Evolutionary conservation across 2,888 invertebrate species (phyloP).

Genomic region (Lithophane socia): DNA sequence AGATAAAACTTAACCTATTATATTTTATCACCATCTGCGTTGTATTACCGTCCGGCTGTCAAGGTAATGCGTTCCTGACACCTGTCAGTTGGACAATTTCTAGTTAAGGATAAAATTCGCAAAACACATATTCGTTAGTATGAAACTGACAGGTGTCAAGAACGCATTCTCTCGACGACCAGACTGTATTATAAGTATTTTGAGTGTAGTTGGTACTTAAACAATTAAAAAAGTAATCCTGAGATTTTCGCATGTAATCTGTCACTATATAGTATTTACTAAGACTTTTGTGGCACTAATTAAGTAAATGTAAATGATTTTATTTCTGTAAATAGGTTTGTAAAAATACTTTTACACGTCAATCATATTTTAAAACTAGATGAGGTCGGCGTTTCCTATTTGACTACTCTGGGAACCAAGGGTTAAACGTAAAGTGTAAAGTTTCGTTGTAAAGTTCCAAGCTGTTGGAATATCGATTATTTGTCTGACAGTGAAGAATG

Average conservation of each 20-base stretch:
- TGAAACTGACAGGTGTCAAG: too few species aligned
- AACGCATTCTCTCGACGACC: too few species aligned
- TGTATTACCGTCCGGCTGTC: neutral
- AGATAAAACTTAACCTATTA: neutral
- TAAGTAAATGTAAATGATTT: constrained; percentile 1
- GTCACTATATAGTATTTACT: constrained; percentile 11
- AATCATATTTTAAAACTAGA: too few species aligned
- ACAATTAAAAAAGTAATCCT: constrained; percentile 4
- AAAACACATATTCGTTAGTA: too few species aligned
- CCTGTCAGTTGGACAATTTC: too few species aligned
- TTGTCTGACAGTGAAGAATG: constrained; percentile 40
- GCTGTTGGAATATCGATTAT: constrained; percentile 29
- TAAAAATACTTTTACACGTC: too few species aligned
- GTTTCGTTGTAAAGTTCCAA: constrained; percentile 13
- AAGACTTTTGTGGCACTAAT: constrained; percentile 40
- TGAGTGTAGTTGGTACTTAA: neutral
- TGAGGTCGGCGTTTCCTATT: too few species aligned
- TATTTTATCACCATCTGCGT: neutral
- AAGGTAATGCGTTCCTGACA: too few species aligned
- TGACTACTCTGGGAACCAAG: too few species aligned
- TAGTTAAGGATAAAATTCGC: too few species aligned
- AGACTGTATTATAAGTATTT: constrained; percentile 4
- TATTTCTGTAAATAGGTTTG: too few species aligned
- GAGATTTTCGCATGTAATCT: constrained; percentile 24
- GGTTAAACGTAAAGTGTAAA: too few species aligned